Base-by-base conservation (phyloP, 92 coral and sea anemone genomes). In the Porites divaricata region DNA sequence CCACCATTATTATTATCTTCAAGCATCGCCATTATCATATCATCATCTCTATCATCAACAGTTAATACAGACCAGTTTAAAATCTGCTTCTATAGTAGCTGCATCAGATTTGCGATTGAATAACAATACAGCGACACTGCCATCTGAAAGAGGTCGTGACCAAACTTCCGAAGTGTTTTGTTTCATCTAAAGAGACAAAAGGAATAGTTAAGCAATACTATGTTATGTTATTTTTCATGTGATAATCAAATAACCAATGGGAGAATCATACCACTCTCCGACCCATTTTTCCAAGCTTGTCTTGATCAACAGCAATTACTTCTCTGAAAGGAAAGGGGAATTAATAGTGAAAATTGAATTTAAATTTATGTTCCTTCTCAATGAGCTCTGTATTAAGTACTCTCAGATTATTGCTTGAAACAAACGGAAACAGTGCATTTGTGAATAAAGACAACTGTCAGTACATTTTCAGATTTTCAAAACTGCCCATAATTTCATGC, bases 261-360 rank as follows among this genome's bases (percentile, higher is more conserved):
- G 9, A 82, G 5, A 8, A 83, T 50, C 14, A 88, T 92, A 88
- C 74, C 79, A 96, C 92, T 63, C 89, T 93, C 67, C 80, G 77
- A 67, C 99, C 99, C 89, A 89, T 92, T 64, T 85, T 88, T 15
- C 99, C 99, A 66, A 95, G 94, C 80, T 89, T 91, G 68, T 96
- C 99, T 80, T 96, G 99, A 81, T 95, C 87, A 52, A 96, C 95
- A 76, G 96, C 95, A 58, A 96, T 96, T 16, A 96, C 92, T 70
- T 96, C 99, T 75, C 99, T 95, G 41, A 49, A 63, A 52, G 9
- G 35, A 53, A 28, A 49, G 35, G 9, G 25, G 20, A 48, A 58
- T 21, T 14, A 76, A 49, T 19, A 11, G 62, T 19, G 24, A 16
- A 28, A 28, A 25, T 15, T 9, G 6, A 74, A 50, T 19, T 24